Conservation (phyloP, 2,888 invertebrate species). For the Ypsolopha scabrella region DNA sequence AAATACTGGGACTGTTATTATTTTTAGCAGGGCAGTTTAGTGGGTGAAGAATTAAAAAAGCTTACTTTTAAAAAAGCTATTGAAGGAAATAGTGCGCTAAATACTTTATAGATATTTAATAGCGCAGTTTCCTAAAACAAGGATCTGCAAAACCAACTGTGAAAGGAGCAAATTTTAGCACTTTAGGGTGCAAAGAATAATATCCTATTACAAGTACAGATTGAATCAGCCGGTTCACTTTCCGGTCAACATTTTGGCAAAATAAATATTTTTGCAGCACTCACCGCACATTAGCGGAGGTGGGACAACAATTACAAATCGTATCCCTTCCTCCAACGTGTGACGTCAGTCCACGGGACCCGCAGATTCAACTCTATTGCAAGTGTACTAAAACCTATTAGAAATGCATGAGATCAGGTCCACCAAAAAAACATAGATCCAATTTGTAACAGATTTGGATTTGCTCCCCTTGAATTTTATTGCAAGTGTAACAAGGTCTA, state of each 20-base stretch:
- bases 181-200: too few species aligned
- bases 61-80: too few species aligned
- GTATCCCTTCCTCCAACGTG: conserved; percentile 1
- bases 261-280: conserved; percentile 25
- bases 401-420: neutral
- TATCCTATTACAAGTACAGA: too few species aligned
- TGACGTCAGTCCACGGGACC: neutral
- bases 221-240: neutral
- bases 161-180: too few species aligned
- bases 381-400: neutral
- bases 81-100: too few species aligned
- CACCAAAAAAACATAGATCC: neutral
- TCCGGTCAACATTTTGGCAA: conserved; percentile 9
- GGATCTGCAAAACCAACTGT: too few species aligned
- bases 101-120: too few species aligned
- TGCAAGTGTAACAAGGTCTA: neutral
- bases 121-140: too few species aligned
- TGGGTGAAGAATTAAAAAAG: too few species aligned
- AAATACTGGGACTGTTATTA: too few species aligned
- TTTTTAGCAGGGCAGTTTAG: too few species aligned
- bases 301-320: conserved; percentile 12
- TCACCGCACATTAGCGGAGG: conserved; percentile 17
- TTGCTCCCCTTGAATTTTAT: neutral
- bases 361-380: neutral
- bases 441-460: neutral